Evolutionary conservation across 1,140 invertebrate species (phyloP).

Genomic region (Aphaenogaster floridana): DNA sequence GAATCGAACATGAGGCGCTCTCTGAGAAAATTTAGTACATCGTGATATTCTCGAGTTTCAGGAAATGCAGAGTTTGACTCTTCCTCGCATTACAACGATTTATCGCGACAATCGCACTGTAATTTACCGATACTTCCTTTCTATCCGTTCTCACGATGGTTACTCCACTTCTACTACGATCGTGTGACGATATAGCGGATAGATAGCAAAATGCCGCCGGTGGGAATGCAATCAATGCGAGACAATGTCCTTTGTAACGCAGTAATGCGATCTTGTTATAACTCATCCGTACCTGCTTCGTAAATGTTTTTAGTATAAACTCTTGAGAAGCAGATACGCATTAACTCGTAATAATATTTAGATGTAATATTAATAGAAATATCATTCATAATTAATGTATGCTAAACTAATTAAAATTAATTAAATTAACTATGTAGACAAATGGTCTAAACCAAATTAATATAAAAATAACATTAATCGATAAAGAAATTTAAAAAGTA

Average conservation of each 20-base stretch:
- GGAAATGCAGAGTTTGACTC: conserved; percentile 47
- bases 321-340: neutral
- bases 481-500: neutral
- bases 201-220: conserved; percentile 8
- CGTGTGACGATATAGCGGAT: conserved; percentile 11
- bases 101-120: conserved; percentile 35
- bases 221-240: conserved; percentile 44
- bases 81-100: conserved; percentile 22
- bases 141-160: conserved; percentile 32
- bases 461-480: neutral
- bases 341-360: neutral
- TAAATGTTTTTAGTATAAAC: neutral
- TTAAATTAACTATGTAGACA: neutral
- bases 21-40: conserved; percentile 51
- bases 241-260: conserved; percentile 36
- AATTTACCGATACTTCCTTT: conserved; percentile 51
- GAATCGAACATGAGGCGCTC: conserved; percentile 27
- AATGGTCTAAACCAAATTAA: neutral
- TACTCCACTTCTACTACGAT: conserved; percentile 25
- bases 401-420: neutral
- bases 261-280: conserved; percentile 5
- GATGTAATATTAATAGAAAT: neutral
- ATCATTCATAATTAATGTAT: neutral
- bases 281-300: neutral
- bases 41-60: conserved; percentile 15